Evolutionary conservation across 2,797 vertebrate genomes (phyloP).

Genomic region (Myotis myotis): DNA sequence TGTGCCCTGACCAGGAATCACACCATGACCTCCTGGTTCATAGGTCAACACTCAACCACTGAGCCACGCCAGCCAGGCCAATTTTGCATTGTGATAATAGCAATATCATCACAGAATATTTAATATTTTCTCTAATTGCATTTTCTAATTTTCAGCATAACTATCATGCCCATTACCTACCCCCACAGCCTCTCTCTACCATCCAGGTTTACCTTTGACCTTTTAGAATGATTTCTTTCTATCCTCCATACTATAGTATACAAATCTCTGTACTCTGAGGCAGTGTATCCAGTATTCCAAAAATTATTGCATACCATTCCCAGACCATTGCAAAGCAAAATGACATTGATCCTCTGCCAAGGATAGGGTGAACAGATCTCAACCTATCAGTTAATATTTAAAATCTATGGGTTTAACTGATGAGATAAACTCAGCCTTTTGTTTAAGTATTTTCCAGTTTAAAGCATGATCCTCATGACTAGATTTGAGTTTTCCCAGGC

Average conservation of each 20-base stretch:
- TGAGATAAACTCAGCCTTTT: background rate
- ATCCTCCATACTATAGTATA: too few species aligned
- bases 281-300: background rate
- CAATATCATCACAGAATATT: background rate
- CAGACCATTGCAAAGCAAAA: background rate
- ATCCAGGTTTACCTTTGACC: background rate
- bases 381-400: background rate
- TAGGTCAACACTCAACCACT: too few species aligned
- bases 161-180: background rate
- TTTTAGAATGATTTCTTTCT: background rate
- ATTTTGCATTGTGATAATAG: background rate
- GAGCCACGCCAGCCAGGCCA: too few species aligned
- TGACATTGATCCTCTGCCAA: background rate
- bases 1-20: too few species aligned
- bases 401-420: background rate
- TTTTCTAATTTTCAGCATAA: background rate
- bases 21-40: too few species aligned
- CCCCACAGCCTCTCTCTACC: background rate
- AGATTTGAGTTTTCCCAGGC: too few species aligned
- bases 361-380: background rate
- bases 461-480: too few species aligned
- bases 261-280: background rate
- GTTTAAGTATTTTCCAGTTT: background rate
- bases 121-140: background rate
- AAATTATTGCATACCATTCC: too few species aligned